phyloP scores from a whole-genome alignment of 2,113 vertebrate species.

The Callocephalon fimbriatum region DNA sequence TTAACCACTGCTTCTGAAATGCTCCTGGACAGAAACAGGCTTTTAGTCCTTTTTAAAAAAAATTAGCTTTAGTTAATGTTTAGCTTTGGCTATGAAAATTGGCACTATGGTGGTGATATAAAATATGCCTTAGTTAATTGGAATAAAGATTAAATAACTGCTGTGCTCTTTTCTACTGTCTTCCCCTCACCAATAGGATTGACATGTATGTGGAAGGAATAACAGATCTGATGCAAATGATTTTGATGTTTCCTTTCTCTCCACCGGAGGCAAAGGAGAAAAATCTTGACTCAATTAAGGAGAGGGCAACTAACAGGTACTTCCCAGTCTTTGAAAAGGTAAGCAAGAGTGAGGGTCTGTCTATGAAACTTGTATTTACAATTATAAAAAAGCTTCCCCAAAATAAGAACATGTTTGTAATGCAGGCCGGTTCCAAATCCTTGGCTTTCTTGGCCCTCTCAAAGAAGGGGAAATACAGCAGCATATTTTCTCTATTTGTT shows the following conservation, averaged over 20 bases:
- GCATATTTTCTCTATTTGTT: background rate
- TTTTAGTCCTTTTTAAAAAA: background rate
- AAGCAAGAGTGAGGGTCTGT: background rate
- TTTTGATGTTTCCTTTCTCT: conserved; percentile 76
- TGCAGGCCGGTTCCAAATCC: background rate
- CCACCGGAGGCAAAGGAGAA: conserved; percentile 66
- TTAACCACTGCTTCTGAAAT: background rate
- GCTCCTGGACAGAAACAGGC: background rate
- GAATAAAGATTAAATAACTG: background rate
- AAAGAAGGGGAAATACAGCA: background rate
- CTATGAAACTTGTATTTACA: background rate
- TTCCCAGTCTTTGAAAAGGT: conserved; percentile 92
- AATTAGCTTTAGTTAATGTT: background rate
- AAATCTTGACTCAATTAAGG: conserved; percentile 73
- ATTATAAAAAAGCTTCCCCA: background rate
- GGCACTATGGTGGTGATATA: background rate
- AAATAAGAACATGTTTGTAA: background rate
- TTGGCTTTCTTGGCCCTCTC: background rate
- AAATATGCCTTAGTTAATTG: background rate
- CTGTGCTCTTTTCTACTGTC: background rate
- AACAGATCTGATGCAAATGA: conserved; percentile 83
- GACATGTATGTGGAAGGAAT: conserved; percentile 88
- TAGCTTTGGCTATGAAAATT: conserved; percentile 2
- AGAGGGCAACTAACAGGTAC: conserved; percentile 80
- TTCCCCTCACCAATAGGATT: conserved; percentile 74